Evolutionary conservation across 1,140 invertebrate species (phyloP).

Genomic region (Cephus cinctus): DNA sequence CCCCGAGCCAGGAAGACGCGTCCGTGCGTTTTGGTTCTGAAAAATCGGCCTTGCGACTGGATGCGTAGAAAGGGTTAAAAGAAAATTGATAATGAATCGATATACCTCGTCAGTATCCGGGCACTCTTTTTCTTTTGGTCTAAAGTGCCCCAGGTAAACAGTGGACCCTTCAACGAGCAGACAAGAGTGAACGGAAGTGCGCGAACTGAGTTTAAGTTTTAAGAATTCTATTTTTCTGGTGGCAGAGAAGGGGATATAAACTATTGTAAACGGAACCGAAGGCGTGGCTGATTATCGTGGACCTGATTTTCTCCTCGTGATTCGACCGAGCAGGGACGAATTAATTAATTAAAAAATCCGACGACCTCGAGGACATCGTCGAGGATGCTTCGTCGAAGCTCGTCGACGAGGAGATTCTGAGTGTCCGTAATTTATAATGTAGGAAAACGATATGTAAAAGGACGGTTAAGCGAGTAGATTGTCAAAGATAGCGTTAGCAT

Average conservation of each 20-base stretch:
- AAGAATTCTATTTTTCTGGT: constrained; percentile 55
- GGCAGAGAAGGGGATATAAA: constrained; percentile 17
- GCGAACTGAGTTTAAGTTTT: constrained; percentile 49
- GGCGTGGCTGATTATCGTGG: constrained; percentile 33
- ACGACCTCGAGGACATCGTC: not conserved
- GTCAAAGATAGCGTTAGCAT: not conserved
- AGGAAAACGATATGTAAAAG: not conserved
- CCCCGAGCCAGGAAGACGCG: too few relatives aligned
- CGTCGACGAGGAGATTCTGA: not conserved
- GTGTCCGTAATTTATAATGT: not conserved
- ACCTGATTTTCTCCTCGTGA: constrained; percentile 6
- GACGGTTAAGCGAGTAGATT: not conserved
- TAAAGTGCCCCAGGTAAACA: too few relatives aligned
- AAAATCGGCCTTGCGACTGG: too few relatives aligned
- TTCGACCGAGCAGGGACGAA: constrained; percentile 9
- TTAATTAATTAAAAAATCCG: constrained; percentile 9
- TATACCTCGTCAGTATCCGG: too few relatives aligned
- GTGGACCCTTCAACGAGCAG: too few relatives aligned
- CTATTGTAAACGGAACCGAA: constrained; percentile 1
- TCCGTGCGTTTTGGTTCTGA: too few relatives aligned
- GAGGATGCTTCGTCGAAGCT: not conserved
- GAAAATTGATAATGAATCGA: too few relatives aligned
- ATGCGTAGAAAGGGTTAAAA: too few relatives aligned
- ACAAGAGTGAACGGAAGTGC: constrained; percentile 15
- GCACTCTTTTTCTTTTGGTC: too few relatives aligned